phyloP scores from a whole-genome alignment of 1,140 invertebrate genomes.

The Aphaenogaster floridana region DNA sequence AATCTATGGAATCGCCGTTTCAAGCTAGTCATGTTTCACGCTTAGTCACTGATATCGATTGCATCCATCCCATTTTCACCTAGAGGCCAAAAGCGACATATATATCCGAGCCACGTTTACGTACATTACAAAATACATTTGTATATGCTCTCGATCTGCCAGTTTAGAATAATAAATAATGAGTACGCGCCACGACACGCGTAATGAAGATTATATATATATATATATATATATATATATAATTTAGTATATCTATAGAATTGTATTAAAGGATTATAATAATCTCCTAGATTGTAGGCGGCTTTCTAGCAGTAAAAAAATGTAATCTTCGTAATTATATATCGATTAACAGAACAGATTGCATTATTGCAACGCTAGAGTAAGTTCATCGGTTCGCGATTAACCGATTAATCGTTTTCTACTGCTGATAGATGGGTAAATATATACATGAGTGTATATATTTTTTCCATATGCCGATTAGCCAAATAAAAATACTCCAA shows the following conservation, averaged over 20 bases:
- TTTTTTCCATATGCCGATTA: constrained; percentile 29
- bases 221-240: constrained; percentile 1
- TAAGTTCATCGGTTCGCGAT: constrained; percentile 14
- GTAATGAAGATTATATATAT: constrained; percentile 22
- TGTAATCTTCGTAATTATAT: constrained; percentile 26
- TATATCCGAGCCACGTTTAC: constrained; percentile 46
- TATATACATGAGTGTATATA: constrained; percentile 6
- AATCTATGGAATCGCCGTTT: constrained; percentile 64
- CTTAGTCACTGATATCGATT: constrained; percentile 66
- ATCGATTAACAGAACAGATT: constrained; percentile 36
- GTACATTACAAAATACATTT: constrained; percentile 40
- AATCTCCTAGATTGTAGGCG: constrained; percentile 31
- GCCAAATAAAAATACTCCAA: constrained; percentile 59
- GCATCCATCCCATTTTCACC: constrained; percentile 50
- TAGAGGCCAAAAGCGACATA: constrained; percentile 33
- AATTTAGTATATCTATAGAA: constrained; percentile 8
- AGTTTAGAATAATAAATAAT: constrained; percentile 53
- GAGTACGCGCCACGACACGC: background rate
- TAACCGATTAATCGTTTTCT: constrained; percentile 21
- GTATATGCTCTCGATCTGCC: constrained; percentile 49
- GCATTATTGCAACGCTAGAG: constrained; percentile 28
- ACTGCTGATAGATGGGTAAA: constrained; percentile 39
- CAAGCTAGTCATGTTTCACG: constrained; percentile 72
- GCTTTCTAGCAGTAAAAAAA: constrained; percentile 46
- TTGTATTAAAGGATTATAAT: constrained; percentile 35